These are phyloP conservation scores for Noturus placidus DNA, from an alignment of 2,113 vertebrate genomes.

Conservation along the genomic window DNA sequence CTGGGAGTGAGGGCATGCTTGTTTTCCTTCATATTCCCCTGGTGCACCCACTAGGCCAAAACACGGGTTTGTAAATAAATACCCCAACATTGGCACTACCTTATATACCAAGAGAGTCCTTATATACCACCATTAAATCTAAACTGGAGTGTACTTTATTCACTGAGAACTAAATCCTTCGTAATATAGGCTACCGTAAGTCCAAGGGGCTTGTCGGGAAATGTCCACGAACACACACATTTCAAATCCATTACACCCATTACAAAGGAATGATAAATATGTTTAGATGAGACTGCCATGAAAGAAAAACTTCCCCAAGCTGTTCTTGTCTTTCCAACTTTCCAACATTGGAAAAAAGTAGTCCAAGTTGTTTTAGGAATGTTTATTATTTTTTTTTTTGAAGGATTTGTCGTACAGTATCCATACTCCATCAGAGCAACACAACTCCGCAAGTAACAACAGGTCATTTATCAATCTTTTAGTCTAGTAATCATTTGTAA, in stretches of 20 bases:
- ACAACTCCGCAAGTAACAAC: neutral
- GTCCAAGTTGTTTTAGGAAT: neutral
- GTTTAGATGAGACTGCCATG: neutral
- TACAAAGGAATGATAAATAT: neutral
- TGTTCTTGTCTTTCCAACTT: neutral
- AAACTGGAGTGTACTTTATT: neutral
- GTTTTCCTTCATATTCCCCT: constrained; percentile 96
- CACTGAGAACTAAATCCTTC: too few species aligned
- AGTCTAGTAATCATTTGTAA: neutral
- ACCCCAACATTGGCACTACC: constrained; percentile 68
- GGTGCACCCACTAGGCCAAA: constrained; percentile 75
- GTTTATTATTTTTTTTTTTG: too few species aligned
- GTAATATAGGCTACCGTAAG: neutral
- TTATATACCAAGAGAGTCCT: neutral
- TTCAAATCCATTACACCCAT: too few species aligned
- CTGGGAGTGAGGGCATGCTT: constrained; percentile 85
- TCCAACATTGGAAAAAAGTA: neutral
- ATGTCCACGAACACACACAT: neutral
- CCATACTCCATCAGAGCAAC: neutral
- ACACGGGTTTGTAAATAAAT: constrained; percentile 80
- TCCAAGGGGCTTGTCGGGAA: neutral
- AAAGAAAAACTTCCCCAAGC: neutral
- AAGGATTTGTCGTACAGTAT: neutral
- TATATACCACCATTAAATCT: neutral
- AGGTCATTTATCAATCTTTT: neutral